Base-by-base conservation (phyloP, 2,797 vertebrate genomes). In the Sarcophilus harrisii region DNA sequence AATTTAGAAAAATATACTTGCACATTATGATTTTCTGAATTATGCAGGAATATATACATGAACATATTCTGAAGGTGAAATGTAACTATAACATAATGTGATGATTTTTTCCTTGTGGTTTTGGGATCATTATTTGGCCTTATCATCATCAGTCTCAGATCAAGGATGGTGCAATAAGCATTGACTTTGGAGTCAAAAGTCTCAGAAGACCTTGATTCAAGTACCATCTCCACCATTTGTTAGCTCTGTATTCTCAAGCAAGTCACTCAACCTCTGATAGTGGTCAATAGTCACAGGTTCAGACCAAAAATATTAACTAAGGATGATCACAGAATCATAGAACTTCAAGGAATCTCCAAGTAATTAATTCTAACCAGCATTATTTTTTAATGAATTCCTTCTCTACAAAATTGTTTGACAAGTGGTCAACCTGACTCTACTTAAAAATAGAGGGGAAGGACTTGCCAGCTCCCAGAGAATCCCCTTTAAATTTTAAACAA, bases 21-120 rank as follows among this genome's bases (percentile, higher is more conserved):
- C 58, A 8, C 4, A 93, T 97, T 58, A 92, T 13, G 16, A 5
- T 92, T 92, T 93, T 94, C 73, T 96, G 73, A 95, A 59, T 55
- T 93, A 60, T 87, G 59, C 27, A 45, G 87, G 3, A 93, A 89
- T 57, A 24, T 58, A 91, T 52, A 87, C 10, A 87, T 32, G 55
- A 5, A 57, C 54, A 93, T 32, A 0, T 90, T 94, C 24, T 38
- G 52, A 81, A 13, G 38, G 54, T 27, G 62, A 93, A 29, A 32
- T 38, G 57, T 28, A 92, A 14, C 60, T n/a, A 28, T 87, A 87
- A 87, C 24, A 18, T 45, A 45, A 81, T 45, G 21, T 4, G 38
- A 45, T 87, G 38, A 45, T 27, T 87, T 87, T 49, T 45, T 87
- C 21, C 62, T 27, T 24, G 38, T 81, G 73, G 38, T 45, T 27